Evolutionary conservation across 2,113 vertebrate genomes (phyloP), one percentile per base, ranked within the genome.

Genomic region (Phalacrocorax pelagicus): DNA sequence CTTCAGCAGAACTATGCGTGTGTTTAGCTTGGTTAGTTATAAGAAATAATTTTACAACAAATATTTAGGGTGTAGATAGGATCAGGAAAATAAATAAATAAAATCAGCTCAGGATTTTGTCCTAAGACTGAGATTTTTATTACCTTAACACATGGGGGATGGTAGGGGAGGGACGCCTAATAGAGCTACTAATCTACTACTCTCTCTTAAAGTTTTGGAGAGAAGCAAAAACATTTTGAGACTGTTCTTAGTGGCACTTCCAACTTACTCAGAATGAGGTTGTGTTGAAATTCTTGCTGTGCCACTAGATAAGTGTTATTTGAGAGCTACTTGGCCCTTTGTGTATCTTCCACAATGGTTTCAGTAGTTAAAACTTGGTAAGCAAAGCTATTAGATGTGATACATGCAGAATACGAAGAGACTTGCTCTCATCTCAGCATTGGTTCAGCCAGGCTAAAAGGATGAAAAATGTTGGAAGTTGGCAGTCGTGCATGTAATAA

Each of bases 21-120:
- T 57, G 74, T 89, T 91, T 79, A 72, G 44, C 54, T 92, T 81
- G 10, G 6, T 90, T 96, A 88, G 86, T 61, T 91, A 42, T 52
- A 80, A 44, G 67, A 24, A 90, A 86, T 79, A 71, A 79, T 59
- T 72, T 66, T 71, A 62, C 34, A 49, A 24, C 7, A 81, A 51
- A 69, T 61, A 2, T 34, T 75, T 57, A 82, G 15, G 32, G 23
- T 81, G 26, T 75, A 54, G n/a, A 54, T 90, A 46, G 47, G 38
- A 44, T 58, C 54, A 42, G 23, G 44, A 61, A 77, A 59, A 40
- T 26, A 42, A 82, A 32, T 47, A 49, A 57, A 44, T 16, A 47
- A 24, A 19, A 22, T 20, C 13, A 20, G 1, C 20, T 83, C 9
- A 18, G 7, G 15, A 10, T 65, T 84, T 79, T 87, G 30, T 77